Evolutionary conservation across 2,113 vertebrate species (phyloP), one percentile per base, ranked within the genome.

Genomic region (Peromyscus polionotus): DNA sequence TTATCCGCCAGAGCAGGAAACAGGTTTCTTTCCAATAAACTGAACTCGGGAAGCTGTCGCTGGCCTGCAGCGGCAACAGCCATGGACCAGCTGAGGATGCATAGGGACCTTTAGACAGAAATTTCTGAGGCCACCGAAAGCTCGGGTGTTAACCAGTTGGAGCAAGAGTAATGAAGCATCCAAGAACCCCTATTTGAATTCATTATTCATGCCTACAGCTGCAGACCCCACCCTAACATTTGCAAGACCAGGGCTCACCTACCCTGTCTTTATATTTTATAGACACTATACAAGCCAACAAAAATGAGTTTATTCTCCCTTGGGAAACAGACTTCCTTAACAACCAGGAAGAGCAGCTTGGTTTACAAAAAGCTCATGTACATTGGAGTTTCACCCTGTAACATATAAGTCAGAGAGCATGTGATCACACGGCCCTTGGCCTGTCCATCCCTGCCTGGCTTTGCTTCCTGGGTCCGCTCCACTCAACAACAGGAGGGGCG

Each of bases 221-320:
- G 1, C 76, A 45, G 75, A 36, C 51, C 48, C 75, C 17, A 3
- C 57, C 31, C 26, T 75, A 19, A 39, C 20, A 5, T 92, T 95
- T 93, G 75, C 54, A 93, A 87, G 28, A 33, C 31, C 63, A 4
- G 24, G 42, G 20, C 72, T 54, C 61, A 68, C 39, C 17, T 75
- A 96, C 42, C 80, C 65, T 91, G 8, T 65, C n/a, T 88, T 97
- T 90, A 90, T 94, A 42, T 72, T 94, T 95, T 93, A 93, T 65
- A 92, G 92, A 51, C 70, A 84, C 87, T 88, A 14, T 16, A n/a
- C 81, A 77, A 63, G 20, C 68, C 33, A 91, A 36, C 73, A 91
- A 77, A 80, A 80, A 59, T 61, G 36, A 89, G 33, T 28, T n/a
- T 92, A 4, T 45, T 81, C 75, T 59, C 24, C 11, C 36, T 75